Percentiles rank a stretch among this genome's conserved stretches.
Conservation (phyloP, 2,797 vertebrate genomes). For the Kryptolebias ocellatus region DNA sequence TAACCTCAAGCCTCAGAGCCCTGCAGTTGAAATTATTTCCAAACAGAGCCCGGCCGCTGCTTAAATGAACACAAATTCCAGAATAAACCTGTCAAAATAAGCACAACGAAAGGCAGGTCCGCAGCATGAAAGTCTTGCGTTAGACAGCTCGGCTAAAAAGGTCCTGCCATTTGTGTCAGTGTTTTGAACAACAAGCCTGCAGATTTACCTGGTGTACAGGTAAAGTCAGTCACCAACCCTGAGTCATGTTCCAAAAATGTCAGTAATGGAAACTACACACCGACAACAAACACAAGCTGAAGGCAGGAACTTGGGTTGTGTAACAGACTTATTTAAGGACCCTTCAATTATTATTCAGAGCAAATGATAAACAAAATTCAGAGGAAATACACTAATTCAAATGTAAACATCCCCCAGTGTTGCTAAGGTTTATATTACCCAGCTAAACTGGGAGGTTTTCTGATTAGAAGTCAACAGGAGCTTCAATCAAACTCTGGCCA, state of each 20-base stretch:
- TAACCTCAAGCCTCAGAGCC: not conserved
- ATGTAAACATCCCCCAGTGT: too few species aligned
- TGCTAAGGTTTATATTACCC: too few species aligned
- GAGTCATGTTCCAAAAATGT: not conserved
- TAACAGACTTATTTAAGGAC: too few species aligned
- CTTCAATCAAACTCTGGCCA: too few species aligned
- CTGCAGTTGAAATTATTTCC: not conserved
- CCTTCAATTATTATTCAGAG: too few species aligned
- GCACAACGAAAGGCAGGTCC: not conserved
- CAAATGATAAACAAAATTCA: too few species aligned
- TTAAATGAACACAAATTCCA: not conserved
- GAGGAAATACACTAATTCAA: too few species aligned
- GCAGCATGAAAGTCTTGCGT: too few species aligned
- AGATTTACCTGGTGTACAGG: not conserved
- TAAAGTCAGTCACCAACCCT: not conserved
- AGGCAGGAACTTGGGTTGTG: too few species aligned
- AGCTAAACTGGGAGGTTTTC: too few species aligned
- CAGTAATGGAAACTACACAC: not conserved
- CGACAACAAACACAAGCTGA: too few species aligned
- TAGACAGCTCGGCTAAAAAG: not conserved
- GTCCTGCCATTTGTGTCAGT: not conserved
- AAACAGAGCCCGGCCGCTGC: not conserved
- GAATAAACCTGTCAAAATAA: not conserved
- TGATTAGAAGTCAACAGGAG: too few species aligned
- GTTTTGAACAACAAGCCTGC: conserved; percentile 6